Evolutionary conservation across 2,888 invertebrate species (phyloP), one percentile per base, ranked within the genome.

Genomic region (Hololepta plana): DNA sequence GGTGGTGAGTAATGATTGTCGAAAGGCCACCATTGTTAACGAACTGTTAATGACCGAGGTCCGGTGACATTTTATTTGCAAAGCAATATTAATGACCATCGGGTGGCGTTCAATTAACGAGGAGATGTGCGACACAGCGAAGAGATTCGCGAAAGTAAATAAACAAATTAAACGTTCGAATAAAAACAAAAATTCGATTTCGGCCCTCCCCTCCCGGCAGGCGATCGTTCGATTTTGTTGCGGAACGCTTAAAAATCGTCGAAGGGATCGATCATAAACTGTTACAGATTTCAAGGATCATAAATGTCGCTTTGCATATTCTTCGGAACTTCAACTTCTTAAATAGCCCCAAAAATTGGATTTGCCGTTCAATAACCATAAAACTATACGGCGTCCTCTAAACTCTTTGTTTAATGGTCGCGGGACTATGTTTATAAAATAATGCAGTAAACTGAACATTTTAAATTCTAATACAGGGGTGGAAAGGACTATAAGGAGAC

Each of bases 321-420:
- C 42, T 41, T 37, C 39, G 38, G 37, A 40, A 39, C 41, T 35
- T 38, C 35, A 48, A 49, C 47, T 44, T 49, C 50, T 52, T 51
- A 51, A 53, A 53, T 51, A 51, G 51, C 50, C 49, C 50, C 52
- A 53, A 53, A 52, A 53, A 53, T 53, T 52, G 53, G 53, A 53
- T 53, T 51, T 45, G 49, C 47, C 47, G 50, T 52, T 53, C 53
- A 52, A 53, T 53, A 53, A 51, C 53, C 51, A 53, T 53, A 53
- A 53, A 53, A 53, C 48, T 51, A 53, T 53, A 53, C 46, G 46
- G 47, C 51, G 36, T 49, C 50, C 49, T 41, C 46, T 13, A 47
- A 53, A 51, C 49, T 51, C 48, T 50, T 49, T 49, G 48, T 51
- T 53, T 53, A 54, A 53, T 52, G 49, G 51, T 48, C 41, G 36